Conservation (phyloP, 2,888 invertebrate genomes). For the Machimus rusticus region DNA sequence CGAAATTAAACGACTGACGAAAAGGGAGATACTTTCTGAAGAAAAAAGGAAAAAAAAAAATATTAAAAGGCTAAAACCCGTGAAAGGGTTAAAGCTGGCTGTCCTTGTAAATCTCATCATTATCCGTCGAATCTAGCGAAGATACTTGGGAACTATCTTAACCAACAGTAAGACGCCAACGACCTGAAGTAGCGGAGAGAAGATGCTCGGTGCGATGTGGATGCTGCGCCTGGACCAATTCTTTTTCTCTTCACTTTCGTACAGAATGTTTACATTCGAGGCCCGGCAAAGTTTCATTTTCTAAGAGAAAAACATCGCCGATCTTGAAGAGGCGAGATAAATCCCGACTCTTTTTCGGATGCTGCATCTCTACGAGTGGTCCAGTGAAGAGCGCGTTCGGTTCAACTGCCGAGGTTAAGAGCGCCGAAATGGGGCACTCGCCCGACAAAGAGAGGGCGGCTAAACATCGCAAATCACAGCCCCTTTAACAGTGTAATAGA, state of each 20-base stretch:
- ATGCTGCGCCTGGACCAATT: not conserved
- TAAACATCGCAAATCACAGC: conserved; percentile 18
- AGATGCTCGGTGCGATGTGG: not conserved
- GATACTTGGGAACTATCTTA: not conserved
- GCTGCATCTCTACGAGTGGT: not conserved
- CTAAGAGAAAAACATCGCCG: conserved; percentile 11
- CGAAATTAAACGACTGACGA: not conserved
- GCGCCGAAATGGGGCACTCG: not conserved
- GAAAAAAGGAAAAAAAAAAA: not conserved
- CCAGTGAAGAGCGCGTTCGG: not conserved
- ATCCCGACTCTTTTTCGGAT: not conserved
- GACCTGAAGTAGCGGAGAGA: not conserved
- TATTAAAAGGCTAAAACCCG: not conserved
- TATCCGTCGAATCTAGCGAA: not conserved
- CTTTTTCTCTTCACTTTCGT: not conserved
- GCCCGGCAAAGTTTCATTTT: not conserved
- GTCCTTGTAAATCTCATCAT: not conserved
- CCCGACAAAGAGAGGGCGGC: not conserved
- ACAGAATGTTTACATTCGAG: conserved; percentile 1
- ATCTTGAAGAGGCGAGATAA: not conserved
- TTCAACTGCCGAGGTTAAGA: not conserved
- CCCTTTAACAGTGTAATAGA: conserved; percentile 14
- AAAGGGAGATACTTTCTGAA: not conserved
- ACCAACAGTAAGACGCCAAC: not conserved
- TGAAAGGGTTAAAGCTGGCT: not conserved